phyloP scores from a whole-genome alignment of 2,113 vertebrate genomes.

The Clinocottus analis region DNA sequence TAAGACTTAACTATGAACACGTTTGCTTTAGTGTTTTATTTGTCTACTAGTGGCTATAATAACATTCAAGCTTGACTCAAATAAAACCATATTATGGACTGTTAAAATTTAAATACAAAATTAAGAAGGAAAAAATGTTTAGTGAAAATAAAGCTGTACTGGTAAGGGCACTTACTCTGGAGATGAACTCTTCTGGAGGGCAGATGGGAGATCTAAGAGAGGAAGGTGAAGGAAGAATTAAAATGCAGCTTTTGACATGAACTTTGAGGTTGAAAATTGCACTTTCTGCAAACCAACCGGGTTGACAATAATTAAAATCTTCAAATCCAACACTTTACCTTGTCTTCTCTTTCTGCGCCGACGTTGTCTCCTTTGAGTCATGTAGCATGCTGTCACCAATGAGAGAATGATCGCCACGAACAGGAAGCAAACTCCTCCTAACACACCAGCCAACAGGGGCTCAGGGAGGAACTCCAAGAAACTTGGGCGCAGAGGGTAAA shows the following conservation, averaged over 20 bases:
- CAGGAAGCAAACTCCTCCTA: slow-evolving; percentile 93
- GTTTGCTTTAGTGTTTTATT: background rate
- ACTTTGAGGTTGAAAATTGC: background rate
- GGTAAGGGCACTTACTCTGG: slow-evolving; percentile 75
- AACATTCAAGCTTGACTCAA: background rate
- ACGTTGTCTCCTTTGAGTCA: slow-evolving; percentile 85
- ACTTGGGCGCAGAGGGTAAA: slow-evolving; percentile 89
- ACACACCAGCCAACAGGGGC: slow-evolving; percentile 90
- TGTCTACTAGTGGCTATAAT: background rate
- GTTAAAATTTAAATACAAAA: slow-evolving; percentile 6
- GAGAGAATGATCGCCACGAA: slow-evolving; percentile 90
- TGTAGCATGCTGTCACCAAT: slow-evolving; percentile 88
- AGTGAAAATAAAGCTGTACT: background rate
- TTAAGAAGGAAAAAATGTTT: background rate
- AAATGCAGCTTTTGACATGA: slow-evolving; percentile 16
- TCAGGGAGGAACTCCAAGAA: slow-evolving; percentile 88
- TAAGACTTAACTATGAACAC: background rate
- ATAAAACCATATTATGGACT: background rate
- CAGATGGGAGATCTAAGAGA: slow-evolving; percentile 78
- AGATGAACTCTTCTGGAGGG: slow-evolving; percentile 78
- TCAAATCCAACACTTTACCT: slow-evolving; percentile 56
- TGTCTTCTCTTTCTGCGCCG: slow-evolving; percentile 77
- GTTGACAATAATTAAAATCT: slow-evolving; percentile 1
- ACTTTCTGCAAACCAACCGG: background rate
- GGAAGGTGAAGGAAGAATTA: slow-evolving; percentile 18